phyloP scores from a whole-genome alignment of 2,113 vertebrate genomes.

The Mastomys coucha region DNA sequence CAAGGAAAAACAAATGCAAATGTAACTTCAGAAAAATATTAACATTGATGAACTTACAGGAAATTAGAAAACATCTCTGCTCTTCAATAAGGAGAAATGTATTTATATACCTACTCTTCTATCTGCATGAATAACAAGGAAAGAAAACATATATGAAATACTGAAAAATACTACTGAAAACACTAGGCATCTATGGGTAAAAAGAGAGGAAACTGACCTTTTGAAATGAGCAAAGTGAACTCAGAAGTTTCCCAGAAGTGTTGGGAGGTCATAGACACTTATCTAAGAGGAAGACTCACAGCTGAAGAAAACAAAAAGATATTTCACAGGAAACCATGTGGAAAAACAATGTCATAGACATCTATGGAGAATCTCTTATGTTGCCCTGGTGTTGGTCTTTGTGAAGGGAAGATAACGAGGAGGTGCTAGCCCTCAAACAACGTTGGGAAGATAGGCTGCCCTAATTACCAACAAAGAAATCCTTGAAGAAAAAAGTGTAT shows the following conservation, averaged over 20 bases:
- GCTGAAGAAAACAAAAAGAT: not conserved
- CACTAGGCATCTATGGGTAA: too few relatives aligned
- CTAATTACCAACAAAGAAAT: too few relatives aligned
- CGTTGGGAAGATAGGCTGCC: not conserved
- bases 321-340: not conserved
- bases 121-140: not conserved
- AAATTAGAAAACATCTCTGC: not conserved
- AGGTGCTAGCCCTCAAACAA: too few relatives aligned
- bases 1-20: not conserved
- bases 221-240: too few relatives aligned
- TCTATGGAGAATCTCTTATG: not conserved
- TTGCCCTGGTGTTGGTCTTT: not conserved
- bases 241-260: not conserved
- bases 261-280: not conserved
- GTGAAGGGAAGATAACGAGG: too few relatives aligned
- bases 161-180: not conserved
- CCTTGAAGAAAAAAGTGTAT: not conserved
- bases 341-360: not conserved
- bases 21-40: not conserved
- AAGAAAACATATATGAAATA: not conserved
- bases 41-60: not conserved
- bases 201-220: rapidly evolving
- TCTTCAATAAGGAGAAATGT: not conserved
- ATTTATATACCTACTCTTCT: not conserved
- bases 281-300: not conserved